These are phyloP conservation scores for Eilema sororculum DNA, from an alignment of 2,888 invertebrate species.

Conservation along the genomic window DNA sequence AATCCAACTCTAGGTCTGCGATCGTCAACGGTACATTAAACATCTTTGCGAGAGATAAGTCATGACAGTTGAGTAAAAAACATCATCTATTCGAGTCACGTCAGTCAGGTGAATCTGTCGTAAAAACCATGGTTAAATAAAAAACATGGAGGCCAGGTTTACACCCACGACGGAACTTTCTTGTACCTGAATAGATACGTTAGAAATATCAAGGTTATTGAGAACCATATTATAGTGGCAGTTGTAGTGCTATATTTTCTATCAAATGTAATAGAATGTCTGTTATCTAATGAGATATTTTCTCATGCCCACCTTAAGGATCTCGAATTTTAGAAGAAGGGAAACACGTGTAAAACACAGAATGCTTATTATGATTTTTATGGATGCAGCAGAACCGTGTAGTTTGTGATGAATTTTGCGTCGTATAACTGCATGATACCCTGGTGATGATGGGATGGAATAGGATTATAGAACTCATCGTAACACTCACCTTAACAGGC, in stretches of 20 bases:
- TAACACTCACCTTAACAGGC: background rate
- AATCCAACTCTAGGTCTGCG: background rate
- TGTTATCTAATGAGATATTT: background rate
- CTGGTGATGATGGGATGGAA: background rate
- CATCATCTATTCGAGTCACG: constrained; percentile 24
- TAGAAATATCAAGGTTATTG: background rate
- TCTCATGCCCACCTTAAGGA: too few species aligned
- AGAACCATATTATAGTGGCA: too few species aligned
- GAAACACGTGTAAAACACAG: background rate
- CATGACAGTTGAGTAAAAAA: constrained; percentile 17
- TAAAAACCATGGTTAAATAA: constrained; percentile 23
- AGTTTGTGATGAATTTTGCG: background rate
- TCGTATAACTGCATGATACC: background rate
- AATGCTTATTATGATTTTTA: background rate
- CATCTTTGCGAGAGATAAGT: constrained; percentile 12
- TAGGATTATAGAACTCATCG: background rate
- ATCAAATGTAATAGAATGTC: background rate
- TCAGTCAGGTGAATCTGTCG: constrained; percentile 11
- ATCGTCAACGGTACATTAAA: constrained; percentile 9
- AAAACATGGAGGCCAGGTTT: constrained; percentile 18
- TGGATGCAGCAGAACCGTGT: background rate
- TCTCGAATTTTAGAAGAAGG: too few species aligned
- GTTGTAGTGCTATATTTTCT: too few species aligned
- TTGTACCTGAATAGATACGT: background rate
- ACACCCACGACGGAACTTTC: constrained; percentile 17